Percentiles rank a stretch among this genome's conserved stretches.
These are phyloP conservation scores for Columbina picui DNA, from an alignment of 2,113 vertebrate species.

Conservation along the genomic window DNA sequence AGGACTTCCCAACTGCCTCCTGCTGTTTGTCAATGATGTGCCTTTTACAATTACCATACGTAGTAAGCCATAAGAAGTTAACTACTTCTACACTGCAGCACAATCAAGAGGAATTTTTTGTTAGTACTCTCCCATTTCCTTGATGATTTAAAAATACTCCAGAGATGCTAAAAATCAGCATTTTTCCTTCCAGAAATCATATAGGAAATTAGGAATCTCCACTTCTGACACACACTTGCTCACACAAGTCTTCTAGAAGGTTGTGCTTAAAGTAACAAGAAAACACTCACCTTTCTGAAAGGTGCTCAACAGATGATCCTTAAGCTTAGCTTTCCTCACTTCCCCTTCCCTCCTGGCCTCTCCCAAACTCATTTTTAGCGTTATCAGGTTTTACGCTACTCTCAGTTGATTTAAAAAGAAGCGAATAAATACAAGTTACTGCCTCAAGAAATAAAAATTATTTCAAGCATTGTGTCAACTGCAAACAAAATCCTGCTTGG, in stretches of 20 bases:
- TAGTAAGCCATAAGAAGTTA: background rate
- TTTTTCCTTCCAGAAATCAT: background rate
- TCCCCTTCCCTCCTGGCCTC: background rate
- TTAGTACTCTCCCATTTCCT: background rate
- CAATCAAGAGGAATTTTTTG: background rate
- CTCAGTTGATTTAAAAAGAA: background rate
- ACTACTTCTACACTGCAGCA: background rate
- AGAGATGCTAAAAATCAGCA: background rate
- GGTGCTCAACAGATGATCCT: background rate
- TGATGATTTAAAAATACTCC: background rate
- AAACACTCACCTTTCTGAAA: background rate
- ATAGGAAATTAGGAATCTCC: background rate
- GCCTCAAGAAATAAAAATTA: background rate
- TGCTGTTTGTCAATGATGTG: background rate
- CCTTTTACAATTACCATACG: background rate
- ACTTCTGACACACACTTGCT: background rate
- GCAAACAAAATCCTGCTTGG: background rate
- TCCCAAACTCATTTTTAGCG: background rate
- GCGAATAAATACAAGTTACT: background rate
- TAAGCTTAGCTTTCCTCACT: background rate
- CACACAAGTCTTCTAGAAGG: background rate
- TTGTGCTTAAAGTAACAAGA: background rate
- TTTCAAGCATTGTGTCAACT: background rate
- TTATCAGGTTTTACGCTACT: background rate
- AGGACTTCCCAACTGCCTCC: conserved; percentile 10